These are phyloP conservation scores for Ceyx margarethae DNA, from an alignment of 2,113 vertebrate genomes.

Conservation along the genomic window DNA sequence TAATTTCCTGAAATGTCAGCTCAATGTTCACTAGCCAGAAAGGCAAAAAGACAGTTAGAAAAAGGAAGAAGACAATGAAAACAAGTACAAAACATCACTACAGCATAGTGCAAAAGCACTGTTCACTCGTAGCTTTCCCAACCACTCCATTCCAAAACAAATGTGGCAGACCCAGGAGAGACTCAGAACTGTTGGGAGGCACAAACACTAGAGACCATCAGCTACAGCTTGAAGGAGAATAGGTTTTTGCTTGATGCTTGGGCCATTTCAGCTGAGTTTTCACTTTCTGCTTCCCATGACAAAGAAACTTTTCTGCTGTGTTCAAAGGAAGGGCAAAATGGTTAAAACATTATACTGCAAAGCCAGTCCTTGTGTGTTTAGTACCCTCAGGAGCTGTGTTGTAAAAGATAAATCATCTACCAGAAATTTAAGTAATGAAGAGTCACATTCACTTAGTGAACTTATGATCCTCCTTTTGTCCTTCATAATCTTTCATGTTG, in stretches of 20 bases:
- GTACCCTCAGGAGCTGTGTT: background rate
- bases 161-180: background rate
- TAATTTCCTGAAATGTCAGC: constrained; percentile 68
- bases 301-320: background rate
- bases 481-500: background rate
- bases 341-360: constrained; percentile 10
- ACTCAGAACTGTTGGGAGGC: background rate
- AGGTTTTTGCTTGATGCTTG: background rate
- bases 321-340: constrained; percentile 24
- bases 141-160: background rate
- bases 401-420: constrained; percentile 31
- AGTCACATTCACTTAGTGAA: background rate
- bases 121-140: background rate
- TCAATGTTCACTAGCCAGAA: constrained; percentile 38
- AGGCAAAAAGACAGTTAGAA: constrained; percentile 4
- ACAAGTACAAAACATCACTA: background rate
- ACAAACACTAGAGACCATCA: background rate
- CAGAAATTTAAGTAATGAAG: constrained; percentile 11
- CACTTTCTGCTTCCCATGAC: background rate
- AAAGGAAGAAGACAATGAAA: background rate
- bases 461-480: background rate
- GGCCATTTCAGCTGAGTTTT: background rate
- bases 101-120: background rate
- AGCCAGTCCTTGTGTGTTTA: background rate
- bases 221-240: background rate